These are phyloP conservation scores for Marmota monax DNA, from an alignment of 2,113 vertebrate genomes.

Conservation along the genomic window DNA sequence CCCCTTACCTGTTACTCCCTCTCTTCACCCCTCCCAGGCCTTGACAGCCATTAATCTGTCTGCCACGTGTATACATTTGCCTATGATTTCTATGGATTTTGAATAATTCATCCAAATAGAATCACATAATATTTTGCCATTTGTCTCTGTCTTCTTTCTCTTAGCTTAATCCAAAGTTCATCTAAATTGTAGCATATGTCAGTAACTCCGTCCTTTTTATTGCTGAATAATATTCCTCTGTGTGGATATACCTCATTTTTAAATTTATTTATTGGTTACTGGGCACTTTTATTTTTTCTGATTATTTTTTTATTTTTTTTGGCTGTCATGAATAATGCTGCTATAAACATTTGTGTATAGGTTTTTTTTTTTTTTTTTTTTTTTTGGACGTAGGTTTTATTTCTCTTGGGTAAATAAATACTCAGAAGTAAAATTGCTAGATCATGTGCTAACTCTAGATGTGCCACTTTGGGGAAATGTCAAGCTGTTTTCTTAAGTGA, in stretches of 20 bases:
- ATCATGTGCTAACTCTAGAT: background rate
- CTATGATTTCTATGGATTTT: background rate
- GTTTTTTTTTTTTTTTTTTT: too few species aligned
- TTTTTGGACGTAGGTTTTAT: background rate
- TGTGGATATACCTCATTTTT: background rate
- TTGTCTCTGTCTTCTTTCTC: background rate
- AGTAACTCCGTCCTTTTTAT: background rate
- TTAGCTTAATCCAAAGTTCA: background rate
- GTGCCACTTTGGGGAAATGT: background rate
- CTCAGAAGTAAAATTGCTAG: background rate
- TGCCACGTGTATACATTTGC: background rate
- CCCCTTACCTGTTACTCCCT: background rate
- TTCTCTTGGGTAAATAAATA: background rate
- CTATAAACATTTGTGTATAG: background rate
- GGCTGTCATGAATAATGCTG: background rate
- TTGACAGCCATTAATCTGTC: background rate
- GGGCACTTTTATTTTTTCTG: background rate
- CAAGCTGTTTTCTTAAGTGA: background rate
- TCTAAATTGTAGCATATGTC: background rate
- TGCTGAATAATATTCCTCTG: background rate
- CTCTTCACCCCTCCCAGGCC: rapidly evolving
- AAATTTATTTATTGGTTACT: background rate
- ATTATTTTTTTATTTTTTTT: background rate
- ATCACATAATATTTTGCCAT: background rate
- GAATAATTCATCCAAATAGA: background rate